Evolutionary conservation across 2,113 vertebrate species (phyloP).

Genomic region (Neofelis nebulosa): DNA sequence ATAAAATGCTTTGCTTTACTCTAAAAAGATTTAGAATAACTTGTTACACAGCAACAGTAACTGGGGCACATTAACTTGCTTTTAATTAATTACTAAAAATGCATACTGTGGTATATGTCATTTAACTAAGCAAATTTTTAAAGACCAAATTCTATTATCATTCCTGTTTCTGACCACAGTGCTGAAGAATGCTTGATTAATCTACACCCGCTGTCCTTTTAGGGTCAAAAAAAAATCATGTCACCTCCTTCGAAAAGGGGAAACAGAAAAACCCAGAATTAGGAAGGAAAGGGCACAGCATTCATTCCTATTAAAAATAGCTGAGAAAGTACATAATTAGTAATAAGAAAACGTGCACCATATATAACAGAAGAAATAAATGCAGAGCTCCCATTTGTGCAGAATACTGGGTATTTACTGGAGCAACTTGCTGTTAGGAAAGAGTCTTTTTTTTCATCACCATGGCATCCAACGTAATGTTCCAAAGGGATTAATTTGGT

Average conservation of each 20-base stretch:
- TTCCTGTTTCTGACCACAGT: neutral
- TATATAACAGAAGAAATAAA: conserved; percentile 52
- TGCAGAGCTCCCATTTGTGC: conserved; percentile 11
- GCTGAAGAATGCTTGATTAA: neutral
- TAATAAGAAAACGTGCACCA: conserved; percentile 33
- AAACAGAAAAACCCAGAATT: conserved; percentile 1
- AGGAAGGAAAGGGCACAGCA: neutral
- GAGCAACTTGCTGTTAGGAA: conserved; percentile 55
- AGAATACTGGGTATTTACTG: conserved; percentile 45
- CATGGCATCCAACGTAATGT: conserved; percentile 54
- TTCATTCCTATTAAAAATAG: neutral
- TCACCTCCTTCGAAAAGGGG: neutral
- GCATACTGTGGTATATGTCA: neutral
- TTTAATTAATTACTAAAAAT: conserved; percentile 28
- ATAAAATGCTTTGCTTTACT: conserved; percentile 22
- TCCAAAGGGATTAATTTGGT: conserved; percentile 79
- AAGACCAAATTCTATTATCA: neutral
- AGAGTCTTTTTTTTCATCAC: neutral
- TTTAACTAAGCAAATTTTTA: conserved; percentile 16
- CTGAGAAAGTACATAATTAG: conserved; percentile 36
- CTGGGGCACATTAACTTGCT: neutral
- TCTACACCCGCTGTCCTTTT: neutral
- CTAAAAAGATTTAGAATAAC: neutral
- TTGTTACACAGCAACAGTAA: neutral
- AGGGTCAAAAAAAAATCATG: neutral